Evolutionary conservation across 1,140 invertebrate species (phyloP).

Genomic region (Euura saliciscinereae): DNA sequence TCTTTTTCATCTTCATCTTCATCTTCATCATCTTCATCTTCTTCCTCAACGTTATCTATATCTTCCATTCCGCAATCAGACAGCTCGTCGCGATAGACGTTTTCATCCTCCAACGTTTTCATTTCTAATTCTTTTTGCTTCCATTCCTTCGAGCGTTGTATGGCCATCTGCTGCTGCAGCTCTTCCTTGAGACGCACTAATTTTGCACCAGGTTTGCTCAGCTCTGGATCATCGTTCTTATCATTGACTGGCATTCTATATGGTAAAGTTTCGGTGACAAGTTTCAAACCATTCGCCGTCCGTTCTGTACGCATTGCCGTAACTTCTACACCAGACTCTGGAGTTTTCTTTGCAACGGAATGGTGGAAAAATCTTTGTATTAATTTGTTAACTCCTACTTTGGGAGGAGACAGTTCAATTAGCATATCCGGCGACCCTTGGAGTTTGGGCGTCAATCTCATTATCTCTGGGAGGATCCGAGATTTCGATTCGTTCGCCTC

Average conservation of each 20-base stretch:
- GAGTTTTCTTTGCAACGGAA: slow-evolving; percentile 55
- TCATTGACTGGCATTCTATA: slow-evolving; percentile 45
- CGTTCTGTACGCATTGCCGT: slow-evolving; percentile 50
- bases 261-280: slow-evolving; percentile 38
- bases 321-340: slow-evolving; percentile 55
- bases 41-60: slow-evolving; percentile 31
- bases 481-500: slow-evolving; percentile 8
- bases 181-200: slow-evolving; percentile 66
- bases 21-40: slow-evolving; percentile 30
- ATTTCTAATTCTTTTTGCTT: slow-evolving; percentile 61
- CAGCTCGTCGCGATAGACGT: slow-evolving; percentile 35
- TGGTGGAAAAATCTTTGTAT: slow-evolving; percentile 68
- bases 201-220: slow-evolving; percentile 66
- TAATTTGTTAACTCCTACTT: slow-evolving; percentile 61
- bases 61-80: slow-evolving; percentile 38
- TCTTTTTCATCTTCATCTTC: slow-evolving; percentile 32
- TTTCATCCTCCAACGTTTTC: slow-evolving; percentile 40
- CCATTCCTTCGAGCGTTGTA: slow-evolving; percentile 68
- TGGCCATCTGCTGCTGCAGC: slow-evolving; percentile 68
- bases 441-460: slow-evolving; percentile 59
- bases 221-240: slow-evolving; percentile 38
- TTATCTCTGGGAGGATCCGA: slow-evolving; percentile 14
- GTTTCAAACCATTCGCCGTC: slow-evolving; percentile 44
- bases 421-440: slow-evolving; percentile 63
- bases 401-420: slow-evolving; percentile 64